phyloP scores from a whole-genome alignment of 2,113 vertebrate species.

The Heterocephalus glaber region DNA sequence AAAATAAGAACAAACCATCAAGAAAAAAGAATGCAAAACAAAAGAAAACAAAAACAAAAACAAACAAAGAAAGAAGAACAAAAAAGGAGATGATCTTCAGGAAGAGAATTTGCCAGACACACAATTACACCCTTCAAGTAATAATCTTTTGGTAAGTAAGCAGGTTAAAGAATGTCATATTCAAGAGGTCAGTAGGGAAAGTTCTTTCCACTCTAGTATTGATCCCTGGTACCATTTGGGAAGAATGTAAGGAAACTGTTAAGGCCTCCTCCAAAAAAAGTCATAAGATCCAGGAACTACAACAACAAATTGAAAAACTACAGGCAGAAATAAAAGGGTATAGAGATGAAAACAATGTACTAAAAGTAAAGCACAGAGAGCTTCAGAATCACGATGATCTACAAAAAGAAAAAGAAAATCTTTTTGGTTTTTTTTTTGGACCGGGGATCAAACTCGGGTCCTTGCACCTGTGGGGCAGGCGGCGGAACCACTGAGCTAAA shows the following conservation, averaged over 20 bases:
- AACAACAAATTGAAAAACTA: conserved; percentile 80
- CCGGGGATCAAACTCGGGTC: too few species aligned
- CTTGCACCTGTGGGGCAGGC: too few species aligned
- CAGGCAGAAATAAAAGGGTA: conserved; percentile 68
- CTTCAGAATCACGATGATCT: conserved; percentile 35
- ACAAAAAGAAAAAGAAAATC: conserved; percentile 80
- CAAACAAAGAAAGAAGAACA: too few species aligned
- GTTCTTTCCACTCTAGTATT: conserved; percentile 85
- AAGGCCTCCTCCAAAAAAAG: conserved; percentile 85
- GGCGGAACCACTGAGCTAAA: too few species aligned
- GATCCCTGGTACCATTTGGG: conserved; percentile 88
- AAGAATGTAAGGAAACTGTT: conserved; percentile 84
- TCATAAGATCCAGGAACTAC: conserved; percentile 82
- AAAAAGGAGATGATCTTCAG: not conserved
- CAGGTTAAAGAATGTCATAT: conserved; percentile 51
- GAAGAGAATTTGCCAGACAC: conserved; percentile 57
- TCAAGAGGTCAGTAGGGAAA: conserved; percentile 64
- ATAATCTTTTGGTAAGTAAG: not conserved
- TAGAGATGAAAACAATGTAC: conserved; percentile 78
- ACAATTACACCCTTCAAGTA: conserved; percentile 42
- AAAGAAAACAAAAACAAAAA: too few species aligned
- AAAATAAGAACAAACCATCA: too few species aligned
- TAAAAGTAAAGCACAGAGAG: conserved; percentile 79
- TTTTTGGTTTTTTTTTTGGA: too few species aligned
- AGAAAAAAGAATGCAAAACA: too few species aligned